Percentiles rank a stretch among this genome's conserved stretches.
Evolutionary conservation across 2,113 vertebrate species (phyloP).

Genomic region (Platysternon megacephalum): DNA sequence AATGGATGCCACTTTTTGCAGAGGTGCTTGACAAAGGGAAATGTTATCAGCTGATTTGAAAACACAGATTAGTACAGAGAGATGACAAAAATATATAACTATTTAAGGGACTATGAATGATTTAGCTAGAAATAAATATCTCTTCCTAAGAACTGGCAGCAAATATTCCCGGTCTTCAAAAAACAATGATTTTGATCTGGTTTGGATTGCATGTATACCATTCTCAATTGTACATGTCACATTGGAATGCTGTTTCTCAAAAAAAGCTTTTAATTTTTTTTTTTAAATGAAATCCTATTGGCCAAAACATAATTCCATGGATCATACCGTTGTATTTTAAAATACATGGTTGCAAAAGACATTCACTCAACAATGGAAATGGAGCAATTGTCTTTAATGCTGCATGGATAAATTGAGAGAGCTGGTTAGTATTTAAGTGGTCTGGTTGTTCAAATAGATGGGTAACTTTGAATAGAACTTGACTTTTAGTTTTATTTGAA

Average conservation of each 20-base stretch:
- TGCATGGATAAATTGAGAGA: background rate
- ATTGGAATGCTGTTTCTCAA: background rate
- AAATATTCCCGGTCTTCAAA: background rate
- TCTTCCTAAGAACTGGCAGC: background rate
- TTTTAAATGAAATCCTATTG: background rate
- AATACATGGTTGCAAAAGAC: background rate
- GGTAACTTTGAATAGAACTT: background rate
- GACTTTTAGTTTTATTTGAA: conserved; percentile 9
- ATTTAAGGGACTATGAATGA: background rate
- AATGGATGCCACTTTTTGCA: background rate
- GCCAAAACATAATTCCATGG: background rate
- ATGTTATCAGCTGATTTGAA: background rate
- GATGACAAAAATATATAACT: background rate
- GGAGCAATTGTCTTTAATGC: background rate
- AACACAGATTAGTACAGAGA: background rate
- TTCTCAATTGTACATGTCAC: background rate
- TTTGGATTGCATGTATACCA: background rate
- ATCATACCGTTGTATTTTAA: background rate
- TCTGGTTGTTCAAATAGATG: background rate
- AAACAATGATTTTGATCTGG: background rate
- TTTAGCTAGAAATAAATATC: background rate
- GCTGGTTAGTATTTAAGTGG: background rate
- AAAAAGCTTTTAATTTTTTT: conserved; percentile 1
- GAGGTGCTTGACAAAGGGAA: background rate
- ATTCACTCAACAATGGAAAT: background rate